Evolutionary conservation across 2,113 vertebrate species (phyloP).

Genomic region (Lampris megalopsis): DNA sequence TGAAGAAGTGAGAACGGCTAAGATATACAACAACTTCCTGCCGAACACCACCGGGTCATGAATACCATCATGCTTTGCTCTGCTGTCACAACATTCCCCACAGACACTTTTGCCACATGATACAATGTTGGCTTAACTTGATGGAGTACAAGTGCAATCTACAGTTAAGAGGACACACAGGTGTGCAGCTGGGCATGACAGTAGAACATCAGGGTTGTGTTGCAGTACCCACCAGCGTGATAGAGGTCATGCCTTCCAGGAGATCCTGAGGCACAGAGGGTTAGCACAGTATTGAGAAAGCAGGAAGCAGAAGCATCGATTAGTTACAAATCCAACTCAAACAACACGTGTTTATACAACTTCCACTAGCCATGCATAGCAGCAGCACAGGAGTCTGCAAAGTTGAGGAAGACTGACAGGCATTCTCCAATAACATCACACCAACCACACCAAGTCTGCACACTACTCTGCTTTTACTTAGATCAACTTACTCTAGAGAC

Average conservation of each 20-base stretch:
- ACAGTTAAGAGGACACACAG: no score
- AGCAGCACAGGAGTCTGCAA: conserved; percentile 11
- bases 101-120: no score
- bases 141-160: no score
- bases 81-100: no score
- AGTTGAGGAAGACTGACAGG: conserved; percentile 2
- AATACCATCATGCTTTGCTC: no score
- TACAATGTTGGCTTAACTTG: no score
- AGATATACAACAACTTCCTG: no score
- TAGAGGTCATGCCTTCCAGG: conserved; percentile 77
- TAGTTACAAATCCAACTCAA: conserved; percentile 39
- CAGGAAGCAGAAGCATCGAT: conserved; percentile 48
- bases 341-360: conserved; percentile 7
- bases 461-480: not conserved
- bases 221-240: conserved; percentile 73
- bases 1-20: no score
- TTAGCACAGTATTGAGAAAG: conserved; percentile 56
- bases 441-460: not conserved
- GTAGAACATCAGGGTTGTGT: not conserved
- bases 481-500: not conserved
- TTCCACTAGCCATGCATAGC: conserved; percentile 1
- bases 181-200: not conserved
- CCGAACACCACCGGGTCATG: no score
- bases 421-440: not conserved
- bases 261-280: conserved; percentile 67